A percentile compares a stretch with the other conserved stretches of the same genome.
phyloP scores from a whole-genome alignment of 1,140 invertebrate species.

The Cecropterus lyciades region DNA sequence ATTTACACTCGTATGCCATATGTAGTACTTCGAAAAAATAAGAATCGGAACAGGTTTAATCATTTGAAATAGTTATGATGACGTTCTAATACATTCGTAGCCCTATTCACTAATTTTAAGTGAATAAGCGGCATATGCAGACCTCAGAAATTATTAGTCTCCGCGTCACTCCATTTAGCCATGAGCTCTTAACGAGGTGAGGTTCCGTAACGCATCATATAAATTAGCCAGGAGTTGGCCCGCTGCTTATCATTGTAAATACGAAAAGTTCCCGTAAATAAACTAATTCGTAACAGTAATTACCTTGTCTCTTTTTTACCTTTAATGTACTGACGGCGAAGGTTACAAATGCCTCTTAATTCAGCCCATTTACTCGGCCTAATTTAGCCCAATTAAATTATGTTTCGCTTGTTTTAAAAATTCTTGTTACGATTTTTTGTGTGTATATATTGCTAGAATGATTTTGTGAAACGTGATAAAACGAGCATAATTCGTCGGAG shows the following conservation, averaged over 20 bases:
- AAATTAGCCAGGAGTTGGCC: conserved; percentile 3
- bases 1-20: no score
- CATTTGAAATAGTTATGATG: no score
- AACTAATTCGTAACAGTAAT: conserved; percentile 21
- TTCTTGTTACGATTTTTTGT: neutral
- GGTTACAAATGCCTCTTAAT: neutral
- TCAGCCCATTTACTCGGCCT: neutral
- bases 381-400: neutral
- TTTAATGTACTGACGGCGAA: neutral
- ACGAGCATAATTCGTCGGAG: no score
- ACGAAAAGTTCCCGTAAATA: conserved; percentile 25
- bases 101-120: no score
- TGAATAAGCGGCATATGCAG: no score
- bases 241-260: conserved; percentile 24
- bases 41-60: no score
- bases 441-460: neutral
- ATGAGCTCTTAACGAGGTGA: conserved; percentile 10
- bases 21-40: no score
- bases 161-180: conserved; percentile 2
- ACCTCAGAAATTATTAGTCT: conserved; percentile 3
- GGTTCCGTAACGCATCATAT: conserved; percentile 22
- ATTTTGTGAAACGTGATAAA: no score
- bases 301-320: conserved; percentile 20
- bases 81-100: no score
- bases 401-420: neutral